Conservation (phyloP, 2,797 vertebrate species). For the Meda fulgida region DNA sequence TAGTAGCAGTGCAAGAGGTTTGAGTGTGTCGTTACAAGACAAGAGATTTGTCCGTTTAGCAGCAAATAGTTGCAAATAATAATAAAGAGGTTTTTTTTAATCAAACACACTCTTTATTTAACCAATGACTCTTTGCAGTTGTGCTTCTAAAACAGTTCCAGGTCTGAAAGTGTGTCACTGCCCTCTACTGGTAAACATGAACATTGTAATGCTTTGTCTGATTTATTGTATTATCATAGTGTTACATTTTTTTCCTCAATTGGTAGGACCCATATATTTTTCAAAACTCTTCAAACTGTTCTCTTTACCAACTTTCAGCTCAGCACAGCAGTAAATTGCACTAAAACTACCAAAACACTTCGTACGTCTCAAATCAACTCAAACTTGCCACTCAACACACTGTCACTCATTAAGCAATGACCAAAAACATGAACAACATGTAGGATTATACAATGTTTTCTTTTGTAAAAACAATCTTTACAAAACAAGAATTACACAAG, state of each 20-base stretch:
- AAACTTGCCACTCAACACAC: not conserved
- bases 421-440: not conserved
- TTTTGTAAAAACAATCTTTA: too few species aligned
- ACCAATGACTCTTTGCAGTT: not conserved
- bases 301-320: not conserved
- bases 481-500: too few species aligned
- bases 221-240: conserved; percentile 31
- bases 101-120: conserved; percentile 28
- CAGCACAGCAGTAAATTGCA: not conserved
- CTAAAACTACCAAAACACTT: not conserved
- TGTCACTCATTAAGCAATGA: not conserved
- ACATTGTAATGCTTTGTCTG: conserved; percentile 51
- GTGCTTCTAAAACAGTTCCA: not conserved
- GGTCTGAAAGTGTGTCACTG: not conserved
- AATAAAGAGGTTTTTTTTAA: not conserved
- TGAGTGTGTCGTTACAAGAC: too few species aligned
- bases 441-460: not conserved
- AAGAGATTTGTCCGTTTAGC: not conserved
- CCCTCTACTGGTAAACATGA: conserved; percentile 33
- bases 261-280: not conserved
- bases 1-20: not conserved
- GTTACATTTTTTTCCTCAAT: too few species aligned
- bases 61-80: not conserved
- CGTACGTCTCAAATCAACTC: not conserved
- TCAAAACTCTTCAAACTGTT: not conserved